Evolutionary conservation across 2,797 vertebrate genomes (phyloP).

Genomic region (Syncerus caffer): DNA sequence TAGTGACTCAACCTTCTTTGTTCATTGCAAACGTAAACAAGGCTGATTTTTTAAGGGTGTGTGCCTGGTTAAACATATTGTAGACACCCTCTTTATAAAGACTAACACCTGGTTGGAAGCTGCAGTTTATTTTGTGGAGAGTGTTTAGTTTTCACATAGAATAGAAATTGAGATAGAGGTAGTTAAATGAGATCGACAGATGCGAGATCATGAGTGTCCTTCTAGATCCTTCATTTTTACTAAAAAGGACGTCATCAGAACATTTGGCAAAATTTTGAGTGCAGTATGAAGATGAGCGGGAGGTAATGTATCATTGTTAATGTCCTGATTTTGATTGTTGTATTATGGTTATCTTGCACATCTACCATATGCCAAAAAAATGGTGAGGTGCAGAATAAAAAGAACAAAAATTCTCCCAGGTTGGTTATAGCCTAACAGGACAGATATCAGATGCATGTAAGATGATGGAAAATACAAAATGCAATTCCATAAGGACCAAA

Average conservation of each 20-base stretch:
- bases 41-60: conserved; percentile 71
- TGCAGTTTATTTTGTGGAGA: conserved; percentile 52
- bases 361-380: background rate
- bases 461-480: background rate
- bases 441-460: background rate
- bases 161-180: background rate
- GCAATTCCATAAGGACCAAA: background rate
- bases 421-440: background rate
- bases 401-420: background rate
- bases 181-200: conserved; percentile 1
- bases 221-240: background rate
- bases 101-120: conserved; percentile 35
- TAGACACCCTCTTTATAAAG: conserved; percentile 64
- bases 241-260: background rate
- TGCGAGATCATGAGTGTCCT: background rate
- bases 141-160: conserved; percentile 51
- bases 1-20: conserved; percentile 75
- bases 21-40: conserved; percentile 53
- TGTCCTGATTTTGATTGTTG: background rate
- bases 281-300: background rate
- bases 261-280: conserved; percentile 20
- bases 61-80: conserved; percentile 71
- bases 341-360: background rate
- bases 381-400: background rate
- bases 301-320: background rate